Evolutionary conservation across 2,797 vertebrate genomes (phyloP).

Genomic region (Hozukius guyotensis): DNA sequence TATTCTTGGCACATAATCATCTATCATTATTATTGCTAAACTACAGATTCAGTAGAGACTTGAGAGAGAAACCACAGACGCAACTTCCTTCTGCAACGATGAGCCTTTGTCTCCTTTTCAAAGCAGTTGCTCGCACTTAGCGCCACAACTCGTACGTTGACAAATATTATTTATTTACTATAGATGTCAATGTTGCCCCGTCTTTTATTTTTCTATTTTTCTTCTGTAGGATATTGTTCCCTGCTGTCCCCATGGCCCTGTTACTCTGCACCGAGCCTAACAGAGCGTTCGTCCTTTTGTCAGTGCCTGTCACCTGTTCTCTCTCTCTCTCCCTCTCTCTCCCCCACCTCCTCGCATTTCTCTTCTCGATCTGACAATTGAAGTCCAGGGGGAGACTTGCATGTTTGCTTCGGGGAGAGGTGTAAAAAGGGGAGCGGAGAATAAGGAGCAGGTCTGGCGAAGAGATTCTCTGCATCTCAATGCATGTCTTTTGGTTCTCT

Average conservation of each 20-base stretch:
- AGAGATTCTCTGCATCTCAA: constrained; percentile 69
- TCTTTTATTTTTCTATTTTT: constrained; percentile 72
- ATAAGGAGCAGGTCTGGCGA: constrained; percentile 63
- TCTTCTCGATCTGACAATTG: constrained; percentile 76
- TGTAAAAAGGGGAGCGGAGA: constrained; percentile 52
- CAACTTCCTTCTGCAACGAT: constrained; percentile 42
- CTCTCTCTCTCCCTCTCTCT: constrained; percentile 20
- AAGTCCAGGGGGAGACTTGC: constrained; percentile 75
- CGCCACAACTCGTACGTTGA: constrained; percentile 64
- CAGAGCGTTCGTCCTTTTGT: constrained; percentile 81
- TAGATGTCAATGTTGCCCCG: constrained; percentile 61
- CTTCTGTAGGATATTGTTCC: constrained; percentile 70
- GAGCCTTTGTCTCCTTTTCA: constrained; percentile 50
- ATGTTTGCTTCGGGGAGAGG: constrained; percentile 71
- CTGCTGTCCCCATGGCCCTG: constrained; percentile 77
- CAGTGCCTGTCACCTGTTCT: constrained; percentile 80
- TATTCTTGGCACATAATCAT: constrained; percentile 21
- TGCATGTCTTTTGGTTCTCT: constrained; percentile 72
- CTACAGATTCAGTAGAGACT: constrained; percentile 12
- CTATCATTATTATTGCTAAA: constrained; percentile 13
- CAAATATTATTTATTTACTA: constrained; percentile 72
- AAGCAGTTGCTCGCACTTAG: constrained; percentile 37
- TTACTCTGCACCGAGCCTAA: constrained; percentile 77
- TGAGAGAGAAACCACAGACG: constrained; percentile 12
- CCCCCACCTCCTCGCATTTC: constrained; percentile 59